A percentile compares a stretch with the other conserved stretches of the same genome.
Evolutionary conservation across 2,113 vertebrate species (phyloP).

Genomic region (Eulemur macaco): DNA sequence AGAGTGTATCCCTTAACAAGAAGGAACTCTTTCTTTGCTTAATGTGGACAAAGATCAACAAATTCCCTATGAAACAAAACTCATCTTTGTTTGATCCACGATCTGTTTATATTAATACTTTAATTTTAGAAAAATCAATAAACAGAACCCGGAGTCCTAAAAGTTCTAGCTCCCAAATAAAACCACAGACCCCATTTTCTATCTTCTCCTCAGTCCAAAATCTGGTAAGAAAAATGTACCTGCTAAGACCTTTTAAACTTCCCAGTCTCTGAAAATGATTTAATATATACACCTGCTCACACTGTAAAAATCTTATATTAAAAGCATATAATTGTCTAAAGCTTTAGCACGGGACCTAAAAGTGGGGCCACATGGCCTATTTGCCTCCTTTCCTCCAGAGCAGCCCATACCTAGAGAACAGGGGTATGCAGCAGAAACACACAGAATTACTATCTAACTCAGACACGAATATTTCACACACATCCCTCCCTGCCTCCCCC

Average conservation of each 20-base stretch:
- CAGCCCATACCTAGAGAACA: neutral
- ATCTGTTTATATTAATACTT: neutral
- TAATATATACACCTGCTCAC: neutral
- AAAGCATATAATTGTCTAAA: conserved; percentile 29
- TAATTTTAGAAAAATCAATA: conserved; percentile 35
- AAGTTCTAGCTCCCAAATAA: neutral
- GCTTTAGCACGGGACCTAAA: neutral
- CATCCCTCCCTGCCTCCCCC: neutral
- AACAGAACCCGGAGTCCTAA: neutral
- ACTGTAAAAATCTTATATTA: neutral
- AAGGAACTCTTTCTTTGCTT: conserved; percentile 40
- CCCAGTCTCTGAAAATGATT: neutral
- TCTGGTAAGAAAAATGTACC: conserved; percentile 35
- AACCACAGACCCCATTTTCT: neutral
- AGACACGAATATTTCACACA: neutral
- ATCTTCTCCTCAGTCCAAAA: conserved; percentile 43
- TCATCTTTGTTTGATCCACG: conserved; percentile 16
- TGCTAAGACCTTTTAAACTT: conserved; percentile 31
- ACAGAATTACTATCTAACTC: neutral
- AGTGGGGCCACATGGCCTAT: neutral
- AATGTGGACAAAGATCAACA: conserved; percentile 33
- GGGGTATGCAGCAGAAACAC: neutral
- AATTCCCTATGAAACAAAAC: conserved; percentile 4
- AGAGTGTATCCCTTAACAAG: neutral
- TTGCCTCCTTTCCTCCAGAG: neutral